Base-by-base conservation (phyloP, 2,888 invertebrate genomes). In the Iselma pallidipennis region DNA sequence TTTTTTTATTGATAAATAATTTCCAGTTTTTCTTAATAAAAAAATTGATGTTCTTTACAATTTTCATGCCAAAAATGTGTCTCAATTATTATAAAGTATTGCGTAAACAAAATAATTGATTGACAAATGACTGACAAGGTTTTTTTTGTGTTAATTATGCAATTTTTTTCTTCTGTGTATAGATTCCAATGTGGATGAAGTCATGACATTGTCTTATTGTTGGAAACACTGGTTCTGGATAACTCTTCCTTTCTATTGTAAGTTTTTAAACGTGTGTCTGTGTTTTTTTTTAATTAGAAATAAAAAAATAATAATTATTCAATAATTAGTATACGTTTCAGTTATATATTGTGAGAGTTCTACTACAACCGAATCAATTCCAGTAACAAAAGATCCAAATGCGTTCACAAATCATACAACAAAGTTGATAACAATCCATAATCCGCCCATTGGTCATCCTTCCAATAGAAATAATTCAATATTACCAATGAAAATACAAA, bases 221-320 rank as follows among this genome's bases (percentile, higher is more conserved):
- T 92, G 92, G 91, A 91, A 91, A 86, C 91, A 92, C 82, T 92
- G 92, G 91, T 92, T 92, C 83, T 92, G 92, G 92, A 90, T 92
- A 85, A 92, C 91, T 66, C 62, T 66, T 31, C 66, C 62, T 50
- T 55, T 84, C 67, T 74, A 82, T 67, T 74, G 75, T 76, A 61
- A 75, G 74, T 74, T 56, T 61, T 23, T 6, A 49, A 9, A 28
- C 2, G n/a, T 49, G n/a, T 19, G 19, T 9, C 29, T 49, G 28
- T 25, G 28, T 10, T 50, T 29, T 45, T 23, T 25, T 50, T 12
- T 25, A 12, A 51, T 19, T 54, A 48, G n/a, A n/a, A n/a, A n/a
- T n/a, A 26, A 14, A 48, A 29, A 14, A 14, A 48, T 33, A 31
- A n/a, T 49, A 65, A 7, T 49, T 31, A 31, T 56, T 52, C 23